Evolutionary conservation across 2,113 vertebrate genomes (phyloP), one percentile per base, ranked within the genome.

Genomic region (Rousettus leschenaultii): DNA sequence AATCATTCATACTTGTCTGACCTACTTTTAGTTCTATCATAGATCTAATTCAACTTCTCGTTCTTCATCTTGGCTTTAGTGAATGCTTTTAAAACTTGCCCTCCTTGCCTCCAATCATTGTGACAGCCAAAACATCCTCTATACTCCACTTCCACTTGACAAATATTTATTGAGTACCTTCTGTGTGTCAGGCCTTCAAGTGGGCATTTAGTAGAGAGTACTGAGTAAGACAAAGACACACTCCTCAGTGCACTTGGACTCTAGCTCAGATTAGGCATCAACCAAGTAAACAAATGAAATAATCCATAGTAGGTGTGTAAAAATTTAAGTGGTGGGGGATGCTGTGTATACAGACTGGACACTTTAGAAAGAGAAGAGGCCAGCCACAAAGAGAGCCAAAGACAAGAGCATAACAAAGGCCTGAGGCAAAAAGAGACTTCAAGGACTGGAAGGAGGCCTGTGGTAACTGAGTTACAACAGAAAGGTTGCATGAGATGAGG

Each of bases 391-490:
- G 57, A 45, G 30, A 26, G 21, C 16, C 24, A 77, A 59, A 61
- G 48, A 74, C 10, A 94, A 30, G n/a, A 71, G 40, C 13, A 28
- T 0, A 86, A 16, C 48, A 68, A 74, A 88, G 35, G 6, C 21
- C 45, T 7, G 11, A 22, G 28, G 51, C 9, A 24, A 59, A 53
- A 57, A 35, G 7, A 40, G 13, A 16, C 21, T 53, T 30, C 1
- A 8, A 24, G 0, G 16, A 10, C 22, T 40, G 3, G 22, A 7
- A 10, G 19, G 35, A 86, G 57, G 35, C 19, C 57, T 26, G 26
- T 0, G 5, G 15, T 48, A 14, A 3, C 13, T 14, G 7, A 19
- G 33, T 6, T 2, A 13, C 33, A 61, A 40, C 1, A 55, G 45
- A 6, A 9, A 53, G 18, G 2, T 4, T 28, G 1, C 26, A 7